Percentiles rank a stretch among this genome's conserved stretches.
These are phyloP conservation scores for Phymatocera aterrima DNA, from an alignment of 2,888 invertebrate species.

Conservation along the genomic window DNA sequence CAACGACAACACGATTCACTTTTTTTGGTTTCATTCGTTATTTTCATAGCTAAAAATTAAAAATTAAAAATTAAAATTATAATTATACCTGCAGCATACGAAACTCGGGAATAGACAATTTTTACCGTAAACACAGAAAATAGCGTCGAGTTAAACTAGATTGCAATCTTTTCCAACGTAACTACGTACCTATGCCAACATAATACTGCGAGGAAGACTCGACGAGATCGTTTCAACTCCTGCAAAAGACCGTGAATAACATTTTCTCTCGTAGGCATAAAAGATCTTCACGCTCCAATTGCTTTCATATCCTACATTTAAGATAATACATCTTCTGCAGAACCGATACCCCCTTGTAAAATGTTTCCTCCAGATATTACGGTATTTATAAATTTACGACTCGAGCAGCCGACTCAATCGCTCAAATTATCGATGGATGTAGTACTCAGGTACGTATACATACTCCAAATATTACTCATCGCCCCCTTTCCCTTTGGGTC, in stretches of 20 bases:
- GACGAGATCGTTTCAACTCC: neutral
- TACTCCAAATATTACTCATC: neutral
- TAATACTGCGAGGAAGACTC: neutral
- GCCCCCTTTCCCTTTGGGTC: neutral
- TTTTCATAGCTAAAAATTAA: too few species aligned
- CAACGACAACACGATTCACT: neutral
- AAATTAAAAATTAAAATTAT: neutral
- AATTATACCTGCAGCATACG: too few species aligned
- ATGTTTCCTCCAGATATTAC: neutral
- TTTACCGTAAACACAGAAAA: neutral
- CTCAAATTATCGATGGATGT: too few species aligned
- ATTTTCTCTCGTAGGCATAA: neutral
- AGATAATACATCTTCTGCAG: constrained; percentile 27
- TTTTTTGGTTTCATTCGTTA: neutral
- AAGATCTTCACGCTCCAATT: constrained; percentile 29
- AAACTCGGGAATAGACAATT: neutral
- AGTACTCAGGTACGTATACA: too few species aligned
- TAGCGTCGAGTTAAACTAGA: neutral
- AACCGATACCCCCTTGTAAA: neutral
- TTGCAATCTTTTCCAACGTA: neutral
- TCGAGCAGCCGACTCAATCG: neutral
- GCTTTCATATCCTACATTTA: neutral
- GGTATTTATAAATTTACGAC: constrained; percentile 11
- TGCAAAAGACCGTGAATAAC: neutral
- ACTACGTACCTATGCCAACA: neutral